These are phyloP conservation scores for Laspeyria flexula DNA, from an alignment of 2,888 invertebrate genomes.

Conservation along the genomic window DNA sequence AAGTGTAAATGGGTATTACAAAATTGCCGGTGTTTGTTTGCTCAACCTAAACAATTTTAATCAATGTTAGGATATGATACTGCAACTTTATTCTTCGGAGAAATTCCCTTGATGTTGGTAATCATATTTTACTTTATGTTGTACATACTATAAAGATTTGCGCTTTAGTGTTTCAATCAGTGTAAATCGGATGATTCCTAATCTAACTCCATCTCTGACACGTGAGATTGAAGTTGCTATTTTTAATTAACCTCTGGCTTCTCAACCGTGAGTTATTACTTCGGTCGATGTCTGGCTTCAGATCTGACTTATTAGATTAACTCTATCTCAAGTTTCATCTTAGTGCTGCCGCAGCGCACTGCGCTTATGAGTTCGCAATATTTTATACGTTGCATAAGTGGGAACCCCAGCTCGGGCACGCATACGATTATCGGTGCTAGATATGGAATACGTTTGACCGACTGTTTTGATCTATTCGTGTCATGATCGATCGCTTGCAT, in stretches of 20 bases:
- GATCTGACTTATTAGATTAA: constrained; percentile 86
- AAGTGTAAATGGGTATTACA: constrained; percentile 48
- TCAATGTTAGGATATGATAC: constrained; percentile 18
- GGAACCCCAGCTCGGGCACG: constrained; percentile 55
- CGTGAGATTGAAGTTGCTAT: constrained; percentile 81
- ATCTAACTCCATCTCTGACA: constrained; percentile 77
- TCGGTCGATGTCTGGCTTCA: constrained; percentile 76
- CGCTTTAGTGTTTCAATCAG: constrained; percentile 49
- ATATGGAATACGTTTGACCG: constrained; percentile 65
- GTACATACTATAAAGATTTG: constrained; percentile 32
- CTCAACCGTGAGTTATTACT: constrained; percentile 81
- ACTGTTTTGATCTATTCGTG: constrained; percentile 66
- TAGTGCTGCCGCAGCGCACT: constrained; percentile 57
- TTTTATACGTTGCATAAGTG: constrained; percentile 79
- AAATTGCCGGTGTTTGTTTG: constrained; percentile 40
- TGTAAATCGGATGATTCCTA: constrained; percentile 68
- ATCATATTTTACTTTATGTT: constrained; percentile 30
- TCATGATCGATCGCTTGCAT: constrained; percentile 59
- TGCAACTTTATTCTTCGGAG: constrained; percentile 5
- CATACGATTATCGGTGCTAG: constrained; percentile 72
- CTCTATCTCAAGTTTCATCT: constrained; percentile 81
- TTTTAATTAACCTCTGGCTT: constrained; percentile 85
- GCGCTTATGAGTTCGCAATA: constrained; percentile 79
- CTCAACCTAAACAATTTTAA: constrained; percentile 34
- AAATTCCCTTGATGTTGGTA: constrained; percentile 8